Evolutionary conservation across 1,140 invertebrate species (phyloP), one percentile per base, ranked within the genome.

Genomic region (Dendrolimus punctatus): DNA sequence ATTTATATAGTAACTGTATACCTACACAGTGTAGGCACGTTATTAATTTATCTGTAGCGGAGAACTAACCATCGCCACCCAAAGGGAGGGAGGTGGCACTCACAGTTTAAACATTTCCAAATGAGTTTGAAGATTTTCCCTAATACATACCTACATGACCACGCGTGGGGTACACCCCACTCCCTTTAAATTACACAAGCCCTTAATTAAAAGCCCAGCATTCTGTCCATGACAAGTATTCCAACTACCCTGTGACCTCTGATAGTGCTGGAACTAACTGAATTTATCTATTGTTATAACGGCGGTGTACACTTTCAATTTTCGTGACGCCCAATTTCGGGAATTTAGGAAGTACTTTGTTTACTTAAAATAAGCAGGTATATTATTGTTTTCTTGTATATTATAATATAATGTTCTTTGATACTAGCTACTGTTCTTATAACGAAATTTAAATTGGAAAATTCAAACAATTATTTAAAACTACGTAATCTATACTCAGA

Each of bases 161-260:
- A 69, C 60, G 68, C 69, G 70, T 65, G 55, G 62, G 42, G 63
- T 59, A 60, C 54, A 56, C 61, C 67, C 70, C 73, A 60, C 65
- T 65, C 76, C 71, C 71, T 75, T 67, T 78, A 82, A 82, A 82
- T 85, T 85, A 82, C 81, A 78, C 58, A 62, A 66, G 72, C 71
- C 72, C 75, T 85, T 82, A 85, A 82, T 85, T 82, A 84, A 85
- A 85, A 82, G 71, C 73, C 70, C 59, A 73, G 79, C 71, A 74
- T 85, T 82, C 76, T 81, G 78, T 74, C 76, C 73, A 80, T 82
- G 80, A 81, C 81, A 85, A 85, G 78, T 83, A 83, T 85, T 80
- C 63, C 66, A 65, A 70, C 58, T 61, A 61, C 68, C 58, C 68
- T 63, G 58, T 60, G 71, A 73, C 66, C 74, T 77, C 67, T 63